Percentiles rank a stretch among this genome's conserved stretches.
phyloP scores from a whole-genome alignment of 2,888 invertebrate genomes.

The Dryocosmus kuriphilus region DNA sequence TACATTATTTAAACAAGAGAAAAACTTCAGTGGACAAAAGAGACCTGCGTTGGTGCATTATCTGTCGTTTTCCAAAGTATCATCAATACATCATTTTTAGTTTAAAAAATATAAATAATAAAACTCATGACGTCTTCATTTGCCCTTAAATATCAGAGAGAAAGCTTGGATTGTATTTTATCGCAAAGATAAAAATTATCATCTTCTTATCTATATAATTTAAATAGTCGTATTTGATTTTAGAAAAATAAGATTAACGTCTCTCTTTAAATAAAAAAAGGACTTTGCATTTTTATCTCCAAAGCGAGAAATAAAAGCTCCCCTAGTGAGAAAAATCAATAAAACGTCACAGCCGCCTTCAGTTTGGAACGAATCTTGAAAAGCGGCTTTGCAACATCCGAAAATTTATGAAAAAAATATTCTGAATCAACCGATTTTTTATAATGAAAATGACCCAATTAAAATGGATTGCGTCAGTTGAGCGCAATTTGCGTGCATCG shows the following conservation, averaged over 20 bases:
- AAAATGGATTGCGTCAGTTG: constrained; percentile 43
- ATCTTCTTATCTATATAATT: not conserved
- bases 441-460: not conserved
- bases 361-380: constrained; percentile 6
- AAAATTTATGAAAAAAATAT: not conserved
- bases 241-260: not conserved
- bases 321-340: constrained; percentile 21
- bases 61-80: no score
- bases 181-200: not conserved
- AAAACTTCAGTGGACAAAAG: no score
- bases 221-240: not conserved
- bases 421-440: not conserved
- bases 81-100: no score
- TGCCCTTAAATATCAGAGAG: no score
- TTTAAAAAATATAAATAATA: no score
- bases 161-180: not conserved
- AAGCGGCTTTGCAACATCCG: not conserved
- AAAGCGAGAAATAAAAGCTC: not conserved
- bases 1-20: no score
- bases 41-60: no score
- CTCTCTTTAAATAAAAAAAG: not conserved
- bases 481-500: constrained; percentile 42
- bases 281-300: not conserved
- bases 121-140: no score
- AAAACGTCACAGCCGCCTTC: not conserved